Percentiles rank a stretch among this genome's conserved stretches.
phyloP scores from a whole-genome alignment of 2,888 invertebrate species.

The Sturmia bella region DNA sequence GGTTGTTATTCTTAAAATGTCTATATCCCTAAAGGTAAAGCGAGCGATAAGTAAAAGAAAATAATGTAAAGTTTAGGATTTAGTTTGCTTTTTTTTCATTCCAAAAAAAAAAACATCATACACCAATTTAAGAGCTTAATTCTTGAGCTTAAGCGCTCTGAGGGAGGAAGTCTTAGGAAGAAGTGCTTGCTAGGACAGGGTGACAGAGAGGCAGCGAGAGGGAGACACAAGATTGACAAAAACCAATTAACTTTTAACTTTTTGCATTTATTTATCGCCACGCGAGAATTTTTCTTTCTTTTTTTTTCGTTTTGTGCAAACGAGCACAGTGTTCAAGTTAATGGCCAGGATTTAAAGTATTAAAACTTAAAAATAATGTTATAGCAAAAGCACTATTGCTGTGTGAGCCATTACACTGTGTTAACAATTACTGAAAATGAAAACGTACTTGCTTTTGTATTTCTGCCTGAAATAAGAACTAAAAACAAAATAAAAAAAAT shows the following conservation, averaged over 20 bases:
- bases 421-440: conserved; percentile 48
- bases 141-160: neutral
- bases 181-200: neutral
- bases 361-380: too few relatives aligned
- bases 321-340: conserved; percentile 24
- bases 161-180: conserved; percentile 4
- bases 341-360: too few relatives aligned
- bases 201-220: neutral
- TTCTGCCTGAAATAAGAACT: neutral
- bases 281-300: conserved; percentile 32
- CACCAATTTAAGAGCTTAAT: conserved; percentile 28
- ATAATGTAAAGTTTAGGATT: conserved; percentile 58
- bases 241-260: conserved; percentile 70
- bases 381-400: neutral
- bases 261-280: conserved; percentile 70
- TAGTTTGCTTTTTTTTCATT: conserved; percentile 45
- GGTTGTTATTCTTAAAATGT: conserved; percentile 49
- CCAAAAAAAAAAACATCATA: conserved; percentile 50
- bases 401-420: conserved; percentile 22
- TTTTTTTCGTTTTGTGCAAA: conserved; percentile 5
- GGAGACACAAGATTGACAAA: conserved; percentile 66
- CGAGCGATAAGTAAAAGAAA: conserved; percentile 47
- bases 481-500: neutral
- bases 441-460: conserved; percentile 57
- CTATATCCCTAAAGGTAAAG: conserved; percentile 63